These are phyloP conservation scores for Drosophila villosipedis DNA, from an alignment of 2,888 invertebrate genomes.

Conservation along the genomic window DNA sequence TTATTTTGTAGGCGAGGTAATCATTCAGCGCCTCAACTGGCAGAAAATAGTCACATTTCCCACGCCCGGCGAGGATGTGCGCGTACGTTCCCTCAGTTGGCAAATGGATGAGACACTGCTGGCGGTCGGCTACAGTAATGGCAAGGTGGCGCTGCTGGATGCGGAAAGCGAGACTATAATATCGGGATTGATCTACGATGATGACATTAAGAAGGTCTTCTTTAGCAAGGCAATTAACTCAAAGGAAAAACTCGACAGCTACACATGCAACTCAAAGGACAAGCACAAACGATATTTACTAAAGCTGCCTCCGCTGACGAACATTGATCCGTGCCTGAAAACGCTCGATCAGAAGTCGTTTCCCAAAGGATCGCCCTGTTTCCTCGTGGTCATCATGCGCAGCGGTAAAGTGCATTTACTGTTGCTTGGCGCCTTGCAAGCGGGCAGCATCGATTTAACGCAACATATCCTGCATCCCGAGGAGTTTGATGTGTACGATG, in stretches of 20 bases:
- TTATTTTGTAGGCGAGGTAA: conserved; percentile 90
- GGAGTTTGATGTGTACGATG: conserved; percentile 88
- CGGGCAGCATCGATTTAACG: conserved; percentile 89
- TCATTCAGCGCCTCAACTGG: conserved; percentile 95
- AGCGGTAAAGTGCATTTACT: conserved; percentile 90
- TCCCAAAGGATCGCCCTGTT: conserved; percentile 89
- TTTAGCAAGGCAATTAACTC: conserved; percentile 87
- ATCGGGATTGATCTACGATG: conserved; percentile 88
- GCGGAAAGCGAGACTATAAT: conserved; percentile 94
- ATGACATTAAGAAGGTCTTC: conserved; percentile 90
- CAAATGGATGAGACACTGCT: conserved; percentile 96
- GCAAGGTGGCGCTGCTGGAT: conserved; percentile 90
- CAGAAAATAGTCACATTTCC: conserved; percentile 95
- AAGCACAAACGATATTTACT: conserved; percentile 86
- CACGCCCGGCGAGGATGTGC: conserved; percentile 91
- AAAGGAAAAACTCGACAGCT: conserved; percentile 65
- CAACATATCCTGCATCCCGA: conserved; percentile 87
- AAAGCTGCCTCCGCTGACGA: conserved; percentile 87
- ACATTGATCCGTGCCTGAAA: conserved; percentile 86
- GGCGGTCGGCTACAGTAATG: conserved; percentile 89
- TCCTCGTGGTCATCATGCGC: conserved; percentile 92
- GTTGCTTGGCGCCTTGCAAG: conserved; percentile 94
- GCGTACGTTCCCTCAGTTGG: conserved; percentile 94
- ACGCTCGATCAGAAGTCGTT: conserved; percentile 86
- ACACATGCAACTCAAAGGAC: conserved; percentile 66